These are phyloP conservation scores for Okamejei kenojei DNA, from an alignment of 2,797 vertebrate species.

Conservation along the genomic window DNA sequence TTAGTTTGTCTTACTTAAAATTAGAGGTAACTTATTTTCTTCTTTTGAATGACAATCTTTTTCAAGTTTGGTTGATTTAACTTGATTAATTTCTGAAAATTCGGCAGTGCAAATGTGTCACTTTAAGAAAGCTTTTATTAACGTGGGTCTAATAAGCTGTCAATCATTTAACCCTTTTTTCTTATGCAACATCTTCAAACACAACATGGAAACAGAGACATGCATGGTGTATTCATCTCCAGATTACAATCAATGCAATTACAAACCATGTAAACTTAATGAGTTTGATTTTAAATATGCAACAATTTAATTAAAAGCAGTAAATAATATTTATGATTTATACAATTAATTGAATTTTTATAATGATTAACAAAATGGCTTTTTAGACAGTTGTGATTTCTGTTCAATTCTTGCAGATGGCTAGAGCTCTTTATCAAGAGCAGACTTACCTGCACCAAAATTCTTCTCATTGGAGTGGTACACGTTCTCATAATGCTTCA, in stretches of 20 bases:
- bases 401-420: not conserved
- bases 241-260: not conserved
- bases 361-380: not conserved
- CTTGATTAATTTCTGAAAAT: not conserved
- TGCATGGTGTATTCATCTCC: not conserved
- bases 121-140: conserved; percentile 9
- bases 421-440: not conserved
- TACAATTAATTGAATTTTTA: not conserved
- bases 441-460: not conserved
- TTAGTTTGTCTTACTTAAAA: not conserved
- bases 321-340: not conserved
- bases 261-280: not conserved
- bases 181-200: not conserved
- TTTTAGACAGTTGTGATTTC: not conserved
- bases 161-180: not conserved
- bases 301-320: not conserved
- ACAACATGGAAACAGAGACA: not conserved
- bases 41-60: not conserved
- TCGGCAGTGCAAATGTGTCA: not conserved
- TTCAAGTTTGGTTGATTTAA: not conserved
- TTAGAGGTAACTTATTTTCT: not conserved
- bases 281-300: not conserved
- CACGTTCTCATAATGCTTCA: not conserved
- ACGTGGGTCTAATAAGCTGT: not conserved
- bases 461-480: not conserved